phyloP scores from a whole-genome alignment of 2,888 invertebrate genomes.

The Tetragonisca angustula region DNA sequence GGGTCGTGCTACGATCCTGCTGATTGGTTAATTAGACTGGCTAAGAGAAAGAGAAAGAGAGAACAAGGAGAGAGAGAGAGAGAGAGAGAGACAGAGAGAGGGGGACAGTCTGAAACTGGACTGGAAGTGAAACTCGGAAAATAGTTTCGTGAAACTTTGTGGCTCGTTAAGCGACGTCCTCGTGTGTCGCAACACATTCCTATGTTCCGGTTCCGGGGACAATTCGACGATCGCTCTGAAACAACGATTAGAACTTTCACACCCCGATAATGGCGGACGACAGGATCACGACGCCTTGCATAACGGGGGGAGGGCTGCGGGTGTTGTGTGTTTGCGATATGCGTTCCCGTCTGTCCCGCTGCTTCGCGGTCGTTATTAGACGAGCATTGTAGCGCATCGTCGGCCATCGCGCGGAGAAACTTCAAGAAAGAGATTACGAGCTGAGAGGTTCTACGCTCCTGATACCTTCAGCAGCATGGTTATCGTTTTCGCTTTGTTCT shows the following conservation, averaged over 20 bases:
- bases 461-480: not conserved
- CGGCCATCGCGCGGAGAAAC: not conserved
- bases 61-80: not conserved
- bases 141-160: slow-evolving; percentile 58
- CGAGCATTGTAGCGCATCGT: not conserved
- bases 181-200: slow-evolving; percentile 17
- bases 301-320: slow-evolving; percentile 1
- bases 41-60: not conserved
- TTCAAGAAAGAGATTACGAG: not conserved
- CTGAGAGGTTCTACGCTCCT: not conserved
- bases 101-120: not conserved
- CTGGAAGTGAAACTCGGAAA: slow-evolving; percentile 38
- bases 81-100: not conserved
- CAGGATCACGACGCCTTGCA: slow-evolving; percentile 5
- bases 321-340: slow-evolving; percentile 13
- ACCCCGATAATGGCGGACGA: slow-evolving; percentile 12
- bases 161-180: slow-evolving; percentile 43
- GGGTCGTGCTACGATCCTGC: slow-evolving; percentile 25
- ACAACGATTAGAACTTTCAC: slow-evolving; percentile 47
- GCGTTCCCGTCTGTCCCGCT: not conserved
- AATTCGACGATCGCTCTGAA: slow-evolving; percentile 26
- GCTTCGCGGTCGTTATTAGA: not conserved
- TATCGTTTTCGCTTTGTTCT: not conserved
- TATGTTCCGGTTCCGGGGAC: slow-evolving; percentile 2
- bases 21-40: slow-evolving; percentile 75